Conservation (phyloP, 2,888 invertebrate species). For the Pandemis heparana region DNA sequence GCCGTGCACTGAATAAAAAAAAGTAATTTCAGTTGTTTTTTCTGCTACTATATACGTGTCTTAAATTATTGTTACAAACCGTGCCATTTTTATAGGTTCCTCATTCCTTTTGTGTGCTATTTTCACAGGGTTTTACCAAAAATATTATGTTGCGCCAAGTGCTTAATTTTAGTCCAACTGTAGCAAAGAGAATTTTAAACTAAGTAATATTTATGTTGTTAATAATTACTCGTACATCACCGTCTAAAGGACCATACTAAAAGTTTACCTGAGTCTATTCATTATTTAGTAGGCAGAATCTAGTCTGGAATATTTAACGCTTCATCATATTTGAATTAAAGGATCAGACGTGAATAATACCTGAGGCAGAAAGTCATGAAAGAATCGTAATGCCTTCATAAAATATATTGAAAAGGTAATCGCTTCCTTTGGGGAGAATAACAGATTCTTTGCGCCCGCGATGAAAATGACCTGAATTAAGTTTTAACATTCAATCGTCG, state of each 20-base stretch:
- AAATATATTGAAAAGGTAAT: conserved; percentile 70
- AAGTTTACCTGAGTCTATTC: background rate
- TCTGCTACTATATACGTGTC: no score
- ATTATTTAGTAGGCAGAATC: background rate
- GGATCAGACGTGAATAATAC: conserved; percentile 19
- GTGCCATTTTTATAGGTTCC: no score
- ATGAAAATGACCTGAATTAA: conserved; percentile 82
- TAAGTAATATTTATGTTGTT: background rate
- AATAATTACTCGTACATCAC: background rate
- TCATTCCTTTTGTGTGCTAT: background rate
- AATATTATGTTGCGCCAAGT: no score
- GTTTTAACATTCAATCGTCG: conserved; percentile 83
- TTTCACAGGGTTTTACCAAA: background rate
- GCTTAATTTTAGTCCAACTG: no score
- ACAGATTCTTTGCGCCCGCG: conserved; percentile 71
- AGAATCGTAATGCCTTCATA: conserved; percentile 32
- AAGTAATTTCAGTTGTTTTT: background rate
- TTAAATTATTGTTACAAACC: no score
- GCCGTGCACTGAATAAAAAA: background rate
- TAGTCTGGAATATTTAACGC: background rate
- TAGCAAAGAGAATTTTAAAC: background rate
- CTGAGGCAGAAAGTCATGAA: conserved; percentile 28
- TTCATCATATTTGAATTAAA: background rate
- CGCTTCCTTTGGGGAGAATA: conserved; percentile 72
- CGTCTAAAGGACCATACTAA: background rate